Percentiles rank a stretch among this genome's conserved stretches.
Conservation (phyloP, 1,140 invertebrate species). For the Lepidurus apus region DNA sequence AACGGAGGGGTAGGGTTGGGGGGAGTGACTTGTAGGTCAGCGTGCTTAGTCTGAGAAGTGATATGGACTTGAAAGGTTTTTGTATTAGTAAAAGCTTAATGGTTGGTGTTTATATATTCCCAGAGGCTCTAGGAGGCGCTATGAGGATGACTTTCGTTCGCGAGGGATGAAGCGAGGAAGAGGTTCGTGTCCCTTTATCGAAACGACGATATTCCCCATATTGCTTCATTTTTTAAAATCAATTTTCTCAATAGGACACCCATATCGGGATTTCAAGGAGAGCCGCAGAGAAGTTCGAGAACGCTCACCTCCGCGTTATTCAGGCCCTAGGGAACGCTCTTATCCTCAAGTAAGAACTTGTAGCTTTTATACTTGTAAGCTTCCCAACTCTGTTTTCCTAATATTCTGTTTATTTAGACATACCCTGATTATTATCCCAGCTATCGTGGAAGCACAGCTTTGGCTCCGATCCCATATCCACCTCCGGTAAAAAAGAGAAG, state of each 20-base stretch:
- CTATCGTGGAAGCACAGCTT: slow-evolving; percentile 43
- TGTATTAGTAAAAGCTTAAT: background rate
- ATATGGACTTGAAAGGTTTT: background rate
- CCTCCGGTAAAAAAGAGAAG: slow-evolving; percentile 43
- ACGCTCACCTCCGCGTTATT: slow-evolving; percentile 27
- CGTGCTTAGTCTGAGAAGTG: background rate
- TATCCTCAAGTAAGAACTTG: slow-evolving; percentile 26
- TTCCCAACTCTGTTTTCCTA: background rate
- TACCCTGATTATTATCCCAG: slow-evolving; percentile 43
- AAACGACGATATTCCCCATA: too few species aligned
- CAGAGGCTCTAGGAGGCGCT: slow-evolving; percentile 8
- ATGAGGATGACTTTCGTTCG: background rate
- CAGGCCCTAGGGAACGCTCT: slow-evolving; percentile 28
- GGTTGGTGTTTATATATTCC: background rate
- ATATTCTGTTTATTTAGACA: slow-evolving; percentile 42
- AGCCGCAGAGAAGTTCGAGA: slow-evolving; percentile 28
- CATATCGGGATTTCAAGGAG: slow-evolving; percentile 33
- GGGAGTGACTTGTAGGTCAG: slow-evolving; percentile 6
- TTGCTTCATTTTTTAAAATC: too few species aligned
- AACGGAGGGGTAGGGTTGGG: background rate
- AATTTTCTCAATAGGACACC: background rate
- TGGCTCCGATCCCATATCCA: slow-evolving; percentile 45
- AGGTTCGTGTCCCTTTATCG: background rate
- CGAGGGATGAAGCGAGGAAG: background rate
- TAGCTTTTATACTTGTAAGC: slow-evolving; percentile 17